phyloP scores from a whole-genome alignment of 1,140 invertebrate species.

The Trichonephila clavata region DNA sequence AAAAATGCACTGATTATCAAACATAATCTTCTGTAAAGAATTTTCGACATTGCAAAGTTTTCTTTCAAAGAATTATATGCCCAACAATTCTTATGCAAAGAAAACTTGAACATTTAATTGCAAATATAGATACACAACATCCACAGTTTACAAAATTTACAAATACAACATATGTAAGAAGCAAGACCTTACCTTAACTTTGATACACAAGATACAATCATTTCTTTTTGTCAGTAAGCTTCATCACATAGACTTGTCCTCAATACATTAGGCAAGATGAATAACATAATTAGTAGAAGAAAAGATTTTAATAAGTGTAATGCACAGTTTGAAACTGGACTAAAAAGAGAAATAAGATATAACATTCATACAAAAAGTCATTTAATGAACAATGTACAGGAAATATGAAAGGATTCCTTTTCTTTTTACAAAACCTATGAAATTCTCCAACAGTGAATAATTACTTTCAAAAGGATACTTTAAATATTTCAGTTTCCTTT shows the following conservation, averaged over 20 bases:
- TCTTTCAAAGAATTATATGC: too few relatives aligned
- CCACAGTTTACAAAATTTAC: background rate
- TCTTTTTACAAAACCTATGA: background rate
- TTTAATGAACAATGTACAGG: background rate
- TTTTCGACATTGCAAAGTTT: too few relatives aligned
- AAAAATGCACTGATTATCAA: too few relatives aligned
- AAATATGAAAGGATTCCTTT: conserved; percentile 15
- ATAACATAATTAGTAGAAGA: conserved; percentile 73
- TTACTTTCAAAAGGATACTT: background rate
- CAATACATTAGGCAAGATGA: conserved; percentile 72
- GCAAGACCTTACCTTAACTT: conserved; percentile 70
- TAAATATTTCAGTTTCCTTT: background rate
- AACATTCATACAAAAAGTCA: conserved; percentile 19
- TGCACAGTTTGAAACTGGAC: conserved; percentile 58
- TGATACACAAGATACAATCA: conserved; percentile 55
- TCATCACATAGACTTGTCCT: conserved; percentile 67
- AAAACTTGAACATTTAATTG: too few relatives aligned
- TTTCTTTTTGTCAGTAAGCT: conserved; percentile 61
- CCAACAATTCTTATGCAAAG: too few relatives aligned
- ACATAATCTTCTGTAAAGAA: too few relatives aligned
- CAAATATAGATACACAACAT: background rate
- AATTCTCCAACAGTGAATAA: background rate
- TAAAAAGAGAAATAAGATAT: conserved; percentile 66
- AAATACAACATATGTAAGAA: conserved; percentile 51
- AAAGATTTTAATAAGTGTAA: conserved; percentile 67